These are phyloP conservation scores for Aeoliscus strigatus DNA, from an alignment of 2,797 vertebrate genomes.

Conservation along the genomic window DNA sequence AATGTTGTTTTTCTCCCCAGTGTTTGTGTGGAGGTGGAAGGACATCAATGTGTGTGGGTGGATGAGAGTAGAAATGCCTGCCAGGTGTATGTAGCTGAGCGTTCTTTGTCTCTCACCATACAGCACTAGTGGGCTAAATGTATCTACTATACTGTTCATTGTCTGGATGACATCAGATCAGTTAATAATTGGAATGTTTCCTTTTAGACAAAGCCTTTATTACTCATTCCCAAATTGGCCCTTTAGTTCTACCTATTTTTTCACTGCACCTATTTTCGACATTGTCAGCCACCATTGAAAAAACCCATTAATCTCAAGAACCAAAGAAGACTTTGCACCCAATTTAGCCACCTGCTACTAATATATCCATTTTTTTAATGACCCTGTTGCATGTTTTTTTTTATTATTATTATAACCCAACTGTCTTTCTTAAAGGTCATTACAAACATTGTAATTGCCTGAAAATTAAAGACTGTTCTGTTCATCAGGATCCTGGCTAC, in stretches of 20 bases:
- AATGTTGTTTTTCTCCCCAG: slow-evolving; percentile 41
- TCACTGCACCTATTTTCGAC: slow-evolving; percentile 19
- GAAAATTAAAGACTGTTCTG: slow-evolving; percentile 2
- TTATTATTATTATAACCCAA: slow-evolving; percentile 20
- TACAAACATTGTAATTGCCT: slow-evolving; percentile 1
- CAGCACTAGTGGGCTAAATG: slow-evolving; percentile 22
- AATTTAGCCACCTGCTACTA: slow-evolving; percentile 18
- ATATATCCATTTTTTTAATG: slow-evolving; percentile 13
- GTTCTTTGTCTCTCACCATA: slow-evolving; percentile 50
- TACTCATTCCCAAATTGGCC: no score
- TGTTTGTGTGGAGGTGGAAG: slow-evolving; percentile 61
- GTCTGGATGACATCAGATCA: slow-evolving; percentile 9
- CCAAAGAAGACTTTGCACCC: slow-evolving; percentile 7
- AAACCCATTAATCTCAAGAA: slow-evolving; percentile 20
- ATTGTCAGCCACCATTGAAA: slow-evolving; percentile 13
- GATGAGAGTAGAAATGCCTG: slow-evolving; percentile 66
- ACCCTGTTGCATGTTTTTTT: slow-evolving; percentile 21
- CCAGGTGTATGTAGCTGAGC: slow-evolving; percentile 59
- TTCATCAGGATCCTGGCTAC: slow-evolving; percentile 89
- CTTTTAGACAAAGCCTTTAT: not conserved
- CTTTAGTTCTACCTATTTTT: not conserved
- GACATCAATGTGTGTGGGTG: slow-evolving; percentile 60
- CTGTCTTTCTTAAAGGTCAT: slow-evolving; percentile 11
- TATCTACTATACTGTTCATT: slow-evolving; percentile 24
- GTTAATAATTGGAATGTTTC: slow-evolving; percentile 13